phyloP scores from a whole-genome alignment of 2,888 invertebrate genomes.

The Timema cristinae region DNA sequence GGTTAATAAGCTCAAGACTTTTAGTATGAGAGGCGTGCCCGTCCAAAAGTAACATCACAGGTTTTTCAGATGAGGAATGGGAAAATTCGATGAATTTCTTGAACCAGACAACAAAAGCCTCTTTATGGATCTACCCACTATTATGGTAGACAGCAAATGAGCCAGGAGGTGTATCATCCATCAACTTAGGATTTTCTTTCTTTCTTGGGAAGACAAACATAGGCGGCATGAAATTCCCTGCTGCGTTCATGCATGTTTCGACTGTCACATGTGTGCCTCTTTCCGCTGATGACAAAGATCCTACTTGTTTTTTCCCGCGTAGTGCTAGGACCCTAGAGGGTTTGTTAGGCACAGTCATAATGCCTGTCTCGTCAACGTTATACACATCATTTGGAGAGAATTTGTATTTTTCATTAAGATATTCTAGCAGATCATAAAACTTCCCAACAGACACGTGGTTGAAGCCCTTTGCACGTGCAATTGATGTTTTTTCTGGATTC shows the following conservation, averaged over 20 bases:
- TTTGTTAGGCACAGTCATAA: conserved; percentile 15
- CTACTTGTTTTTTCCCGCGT: conserved; percentile 5
- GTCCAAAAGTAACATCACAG: background rate
- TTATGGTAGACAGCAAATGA: conserved; percentile 27
- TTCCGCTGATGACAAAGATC: conserved; percentile 37
- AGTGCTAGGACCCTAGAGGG: conserved; percentile 35
- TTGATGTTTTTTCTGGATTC: conserved; percentile 14
- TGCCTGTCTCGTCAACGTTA: conserved; percentile 6
- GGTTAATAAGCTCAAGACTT: background rate
- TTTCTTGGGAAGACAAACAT: conserved; percentile 3
- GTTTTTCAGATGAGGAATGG: conserved; percentile 21
- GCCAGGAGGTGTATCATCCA: conserved; percentile 31
- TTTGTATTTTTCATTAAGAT: conserved; percentile 9
- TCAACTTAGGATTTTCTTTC: conserved; percentile 20
- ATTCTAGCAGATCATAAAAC: conserved; percentile 3
- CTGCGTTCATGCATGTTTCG: conserved; percentile 31
- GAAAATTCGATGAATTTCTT: conserved; percentile 15
- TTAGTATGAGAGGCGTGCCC: background rate
- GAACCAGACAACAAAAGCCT: background rate
- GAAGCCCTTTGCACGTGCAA: conserved; percentile 1
- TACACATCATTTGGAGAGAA: conserved; percentile 11
- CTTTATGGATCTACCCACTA: conserved; percentile 31
- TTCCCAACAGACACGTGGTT: conserved; percentile 4
- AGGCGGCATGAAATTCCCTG: conserved; percentile 6
- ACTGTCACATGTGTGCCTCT: conserved; percentile 39